Percentiles rank a stretch among this genome's conserved stretches.
phyloP scores from a whole-genome alignment of 2,888 invertebrate species.

The Melanargia galathea region DNA sequence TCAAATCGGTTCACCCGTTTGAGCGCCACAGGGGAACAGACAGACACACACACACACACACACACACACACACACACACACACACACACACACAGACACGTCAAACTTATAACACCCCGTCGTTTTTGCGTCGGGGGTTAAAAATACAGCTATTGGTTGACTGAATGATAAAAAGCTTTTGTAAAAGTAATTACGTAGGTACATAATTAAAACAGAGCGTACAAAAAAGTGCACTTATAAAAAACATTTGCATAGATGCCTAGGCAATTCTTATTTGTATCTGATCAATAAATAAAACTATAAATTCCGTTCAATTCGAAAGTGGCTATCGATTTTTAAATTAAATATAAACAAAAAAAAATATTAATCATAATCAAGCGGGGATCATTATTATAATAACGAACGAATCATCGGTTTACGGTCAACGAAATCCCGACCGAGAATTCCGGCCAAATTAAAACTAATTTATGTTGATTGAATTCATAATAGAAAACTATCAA shows the following conservation, averaged over 20 bases:
- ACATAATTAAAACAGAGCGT: not conserved
- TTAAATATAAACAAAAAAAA: conserved; percentile 61
- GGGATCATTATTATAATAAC: conserved; percentile 58
- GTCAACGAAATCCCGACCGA: conserved; percentile 54
- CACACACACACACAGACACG: too few relatives aligned
- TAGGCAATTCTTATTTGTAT: conserved; percentile 6
- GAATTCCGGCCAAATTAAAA: conserved; percentile 72
- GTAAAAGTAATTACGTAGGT: not conserved
- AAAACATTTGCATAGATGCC: not conserved
- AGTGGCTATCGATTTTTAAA: conserved; percentile 47
- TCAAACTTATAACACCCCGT: too few relatives aligned
- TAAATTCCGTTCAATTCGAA: conserved; percentile 29
- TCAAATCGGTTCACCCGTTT: too few relatives aligned
- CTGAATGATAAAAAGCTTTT: not conserved
- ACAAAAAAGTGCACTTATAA: not conserved
- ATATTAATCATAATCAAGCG: conserved; percentile 60
- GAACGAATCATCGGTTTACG: conserved; percentile 60
- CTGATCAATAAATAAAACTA: conserved; percentile 10
- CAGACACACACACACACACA: too few relatives aligned
- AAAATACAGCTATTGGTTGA: too few relatives aligned
- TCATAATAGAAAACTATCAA: conserved; percentile 79
- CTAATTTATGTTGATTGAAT: conserved; percentile 80
- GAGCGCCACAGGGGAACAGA: too few relatives aligned
- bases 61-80: too few relatives aligned
- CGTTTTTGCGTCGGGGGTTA: too few relatives aligned